Conservation (phyloP, 1,140 invertebrate genomes). For the Danaus plexippus region DNA sequence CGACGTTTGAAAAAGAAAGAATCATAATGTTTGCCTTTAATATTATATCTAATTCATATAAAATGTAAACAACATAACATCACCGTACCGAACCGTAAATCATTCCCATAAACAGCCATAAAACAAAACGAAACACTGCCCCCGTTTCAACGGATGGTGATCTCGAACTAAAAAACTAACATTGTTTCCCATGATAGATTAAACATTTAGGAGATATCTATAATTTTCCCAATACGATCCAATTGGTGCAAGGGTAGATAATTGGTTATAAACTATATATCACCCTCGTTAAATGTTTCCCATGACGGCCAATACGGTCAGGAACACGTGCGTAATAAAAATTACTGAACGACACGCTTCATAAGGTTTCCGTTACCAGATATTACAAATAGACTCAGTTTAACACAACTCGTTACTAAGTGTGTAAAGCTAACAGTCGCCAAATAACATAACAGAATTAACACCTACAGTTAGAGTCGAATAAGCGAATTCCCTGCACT, state of each 20-base stretch:
- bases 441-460: no score
- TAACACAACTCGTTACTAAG: no score
- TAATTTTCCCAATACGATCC: slow-evolving; percentile 42
- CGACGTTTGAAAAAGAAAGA: background rate
- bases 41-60: no score
- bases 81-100: background rate
- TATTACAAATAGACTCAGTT: no score
- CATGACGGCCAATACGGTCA: slow-evolving; percentile 29
- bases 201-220: slow-evolving; percentile 29
- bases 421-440: no score
- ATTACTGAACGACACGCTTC: slow-evolving; percentile 16
- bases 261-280: slow-evolving; percentile 50
- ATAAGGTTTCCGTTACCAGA: slow-evolving; percentile 16
- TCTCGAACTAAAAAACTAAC: background rate
- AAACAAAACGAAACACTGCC: no score
- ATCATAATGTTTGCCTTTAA: background rate
- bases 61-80: no score
- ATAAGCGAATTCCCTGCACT: no score
- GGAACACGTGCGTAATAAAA: slow-evolving; percentile 28
- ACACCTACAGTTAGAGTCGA: no score
- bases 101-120: background rate
- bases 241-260: slow-evolving; percentile 40
- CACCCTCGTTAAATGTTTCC: slow-evolving; percentile 61
- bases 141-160: no score
- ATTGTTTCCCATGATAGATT: slow-evolving; percentile 11